Base-by-base conservation (phyloP, 2,113 vertebrate species). In the Psittacus erithacus region DNA sequence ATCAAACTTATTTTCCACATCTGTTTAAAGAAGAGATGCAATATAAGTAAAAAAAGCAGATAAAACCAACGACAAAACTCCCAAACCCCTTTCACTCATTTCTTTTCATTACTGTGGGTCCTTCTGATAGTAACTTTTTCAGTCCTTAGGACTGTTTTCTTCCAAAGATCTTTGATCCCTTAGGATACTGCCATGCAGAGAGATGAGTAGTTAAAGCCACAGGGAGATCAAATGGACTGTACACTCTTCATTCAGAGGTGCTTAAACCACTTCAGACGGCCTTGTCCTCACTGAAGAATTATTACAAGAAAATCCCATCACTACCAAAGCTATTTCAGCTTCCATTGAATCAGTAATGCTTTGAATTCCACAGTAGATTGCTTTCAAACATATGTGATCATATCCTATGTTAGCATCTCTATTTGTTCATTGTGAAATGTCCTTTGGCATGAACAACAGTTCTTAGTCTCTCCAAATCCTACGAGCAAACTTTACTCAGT, bases 201-300 rank as follows among this genome's bases (percentile, higher is more conserved):
- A 80, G 76, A 46, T 31, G 27, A 70, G 50, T 44, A 93, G 83
- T 88, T 94, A 95, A 94, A 90, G 64, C 73, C 46, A 92, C 88
- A 43, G 55, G 28, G 38, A 94, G 31, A 91, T 93, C 70, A 92
- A 92, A 93, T 57, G 68, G 59, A 52, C 59, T 90, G 44, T 46
- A 71, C 22, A 35, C 20, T 74, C 38, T 52, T 82, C 46, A 83
- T 83, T 93, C 73, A 70, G 71, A 92, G 64, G 38, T 82, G 55
- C 67, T 83, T 62, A 69, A 93, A 62, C 17, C 41, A 17, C 73
- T 93, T 86, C 35, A 68, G 77, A 49, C 71, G 77, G 76, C 88
- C 76, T 92, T 90, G 83, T 70, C 60, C 35, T 71, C 24, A 24
- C 73, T 39, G 23, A 92, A 86, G 35, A 93, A 88, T 83, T 91